Conservation (phyloP, 2,888 invertebrate genomes). For the Temnothorax ravouxi region DNA sequence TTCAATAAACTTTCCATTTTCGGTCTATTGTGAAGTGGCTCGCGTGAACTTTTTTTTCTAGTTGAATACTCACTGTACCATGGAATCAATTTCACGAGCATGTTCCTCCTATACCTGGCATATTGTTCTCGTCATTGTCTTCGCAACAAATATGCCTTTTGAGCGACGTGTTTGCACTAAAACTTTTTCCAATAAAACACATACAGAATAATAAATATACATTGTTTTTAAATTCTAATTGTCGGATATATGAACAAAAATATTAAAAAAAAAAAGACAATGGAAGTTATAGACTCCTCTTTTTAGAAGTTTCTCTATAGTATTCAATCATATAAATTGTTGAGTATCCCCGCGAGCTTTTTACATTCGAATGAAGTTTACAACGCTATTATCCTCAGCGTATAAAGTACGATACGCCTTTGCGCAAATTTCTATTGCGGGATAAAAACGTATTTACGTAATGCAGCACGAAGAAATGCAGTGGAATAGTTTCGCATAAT, state of each 20-base stretch:
- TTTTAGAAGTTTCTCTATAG: not conserved
- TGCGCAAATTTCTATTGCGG: conserved; percentile 34
- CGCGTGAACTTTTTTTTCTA: conserved; percentile 18
- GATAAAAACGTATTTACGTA: conserved; percentile 50
- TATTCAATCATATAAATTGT: not conserved
- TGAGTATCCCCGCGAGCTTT: not conserved
- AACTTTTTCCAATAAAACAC: not conserved
- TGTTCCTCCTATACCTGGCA: not conserved
- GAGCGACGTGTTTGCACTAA: not conserved
- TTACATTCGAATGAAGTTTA: conserved; percentile 21
- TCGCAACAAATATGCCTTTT: conserved; percentile 20
- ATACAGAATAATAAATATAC: not conserved
- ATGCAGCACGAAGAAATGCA: conserved; percentile 22
- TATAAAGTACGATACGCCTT: conserved; percentile 26
- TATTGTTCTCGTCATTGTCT: conserved; percentile 28
- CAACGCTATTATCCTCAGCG: conserved; percentile 13
- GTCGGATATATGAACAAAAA: not conserved
- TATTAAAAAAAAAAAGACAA: not conserved
- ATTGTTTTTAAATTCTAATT: not conserved
- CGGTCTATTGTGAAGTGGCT: conserved; percentile 35
- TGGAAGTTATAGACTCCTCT: not conserved
- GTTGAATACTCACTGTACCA: conserved; percentile 5
- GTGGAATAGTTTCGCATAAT: conserved; percentile 38
- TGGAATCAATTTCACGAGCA: conserved; percentile 30
- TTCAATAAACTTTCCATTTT: conserved; percentile 39